These are phyloP conservation scores for Decapterus maruadsi DNA, from an alignment of 2,797 vertebrate species.

Conservation along the genomic window DNA sequence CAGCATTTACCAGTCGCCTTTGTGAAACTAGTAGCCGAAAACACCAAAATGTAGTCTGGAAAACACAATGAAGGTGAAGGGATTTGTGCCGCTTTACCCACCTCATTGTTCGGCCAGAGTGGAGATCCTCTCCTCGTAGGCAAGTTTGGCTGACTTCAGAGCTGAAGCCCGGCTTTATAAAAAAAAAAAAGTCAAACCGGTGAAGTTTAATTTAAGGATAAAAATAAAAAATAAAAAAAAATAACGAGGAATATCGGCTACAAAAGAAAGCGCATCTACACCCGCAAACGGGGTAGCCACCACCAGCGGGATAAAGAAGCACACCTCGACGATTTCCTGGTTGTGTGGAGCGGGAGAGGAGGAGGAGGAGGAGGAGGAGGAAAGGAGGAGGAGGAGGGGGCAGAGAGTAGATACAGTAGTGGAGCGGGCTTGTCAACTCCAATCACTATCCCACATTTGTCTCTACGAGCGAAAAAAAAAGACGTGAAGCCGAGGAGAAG, in stretches of 20 bases:
- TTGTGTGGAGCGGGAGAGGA: constrained; percentile 79
- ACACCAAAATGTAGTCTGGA: constrained; percentile 50
- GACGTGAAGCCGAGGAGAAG: constrained; percentile 26
- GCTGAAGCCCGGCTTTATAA: constrained; percentile 50
- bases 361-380: constrained; percentile 30
- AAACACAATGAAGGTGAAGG: constrained; percentile 79
- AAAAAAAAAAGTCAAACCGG: constrained; percentile 50
- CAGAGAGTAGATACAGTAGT: constrained; percentile 79
- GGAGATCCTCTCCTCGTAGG: constrained; percentile 77
- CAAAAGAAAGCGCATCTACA: constrained; percentile 66
- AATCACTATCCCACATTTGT: constrained; percentile 79
- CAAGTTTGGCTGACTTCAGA: constrained; percentile 75
- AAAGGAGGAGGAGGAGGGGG: constrained; percentile 30
- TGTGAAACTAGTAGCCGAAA: constrained; percentile 50
- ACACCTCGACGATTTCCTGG: constrained; percentile 89
- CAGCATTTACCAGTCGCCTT: constrained; percentile 29
- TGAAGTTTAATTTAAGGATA: constrained; percentile 20
- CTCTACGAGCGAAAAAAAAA: constrained; percentile 16
- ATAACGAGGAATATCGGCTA: constrained; percentile 7
- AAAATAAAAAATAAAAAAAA: neutral
- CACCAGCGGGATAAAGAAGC: constrained; percentile 76
- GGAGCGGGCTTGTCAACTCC: constrained; percentile 86
- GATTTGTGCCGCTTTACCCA: constrained; percentile 81
- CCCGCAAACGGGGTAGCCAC: constrained; percentile 72
- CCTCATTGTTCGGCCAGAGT: constrained; percentile 88